Conservation (phyloP, 1,140 invertebrate species). For the Arion vulgaris region DNA sequence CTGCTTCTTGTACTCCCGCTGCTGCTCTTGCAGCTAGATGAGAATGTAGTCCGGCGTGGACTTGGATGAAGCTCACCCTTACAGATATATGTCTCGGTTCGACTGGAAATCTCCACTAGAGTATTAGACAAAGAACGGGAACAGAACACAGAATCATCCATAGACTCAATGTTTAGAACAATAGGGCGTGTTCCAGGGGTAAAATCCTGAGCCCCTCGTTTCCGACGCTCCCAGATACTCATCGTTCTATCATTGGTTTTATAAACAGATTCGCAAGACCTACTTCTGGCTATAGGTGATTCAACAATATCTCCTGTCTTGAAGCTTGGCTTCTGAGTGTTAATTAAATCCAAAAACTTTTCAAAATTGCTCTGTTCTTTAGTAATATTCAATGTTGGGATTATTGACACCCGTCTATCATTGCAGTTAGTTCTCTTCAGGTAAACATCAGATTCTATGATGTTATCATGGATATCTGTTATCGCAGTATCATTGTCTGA, state of each 20-base stretch:
- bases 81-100: conserved; percentile 5
- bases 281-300: neutral
- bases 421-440: neutral
- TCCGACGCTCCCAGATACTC: conserved; percentile 32
- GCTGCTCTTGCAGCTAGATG: neutral
- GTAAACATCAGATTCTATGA: neutral
- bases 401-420: conserved; percentile 7
- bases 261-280: conserved; percentile 23
- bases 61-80: conserved; percentile 25
- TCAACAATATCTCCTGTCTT: neutral
- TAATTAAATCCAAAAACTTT: conserved; percentile 32
- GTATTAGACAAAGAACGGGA: conserved; percentile 15
- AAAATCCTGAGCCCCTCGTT: neutral
- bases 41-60: neutral
- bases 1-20: neutral
- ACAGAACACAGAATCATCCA: conserved; percentile 1
- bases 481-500: neutral
- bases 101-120: conserved; percentile 13
- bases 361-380: conserved; percentile 35
- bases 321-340: neutral
- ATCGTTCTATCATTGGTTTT: neutral
- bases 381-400: conserved; percentile 23
- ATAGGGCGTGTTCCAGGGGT: conserved; percentile 25
- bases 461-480: neutral
- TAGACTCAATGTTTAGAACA: conserved; percentile 27